Evolutionary conservation across 2,888 invertebrate genomes (phyloP).

Genomic region (Trachelus iudaicus): DNA sequence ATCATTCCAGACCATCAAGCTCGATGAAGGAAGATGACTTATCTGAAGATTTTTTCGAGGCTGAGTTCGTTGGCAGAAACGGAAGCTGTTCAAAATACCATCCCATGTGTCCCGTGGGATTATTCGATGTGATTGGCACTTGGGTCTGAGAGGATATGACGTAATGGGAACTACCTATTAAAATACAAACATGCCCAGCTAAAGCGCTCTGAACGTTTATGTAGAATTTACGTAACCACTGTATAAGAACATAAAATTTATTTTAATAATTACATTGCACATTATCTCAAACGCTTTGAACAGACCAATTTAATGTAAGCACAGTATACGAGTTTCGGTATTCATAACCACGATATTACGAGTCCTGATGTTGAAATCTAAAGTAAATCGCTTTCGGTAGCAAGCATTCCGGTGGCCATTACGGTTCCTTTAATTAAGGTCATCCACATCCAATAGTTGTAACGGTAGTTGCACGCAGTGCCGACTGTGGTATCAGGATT

Average conservation of each 20-base stretch:
- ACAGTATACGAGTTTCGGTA: not conserved
- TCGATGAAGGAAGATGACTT: slow-evolving; percentile 70
- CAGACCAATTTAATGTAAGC: not conserved
- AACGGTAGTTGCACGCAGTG: not conserved
- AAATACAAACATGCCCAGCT: not conserved
- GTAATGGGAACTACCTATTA: not conserved
- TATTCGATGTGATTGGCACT: slow-evolving; percentile 70
- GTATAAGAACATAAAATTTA: not conserved
- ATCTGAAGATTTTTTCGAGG: slow-evolving; percentile 69
- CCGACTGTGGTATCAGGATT: not conserved
- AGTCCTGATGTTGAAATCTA: not conserved
- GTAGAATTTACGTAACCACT: not conserved
- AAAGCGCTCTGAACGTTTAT: not conserved
- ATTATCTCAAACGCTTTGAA: not conserved
- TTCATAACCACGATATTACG: not conserved
- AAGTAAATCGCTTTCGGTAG: not conserved
- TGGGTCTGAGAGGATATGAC: not conserved
- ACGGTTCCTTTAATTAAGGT: not conserved
- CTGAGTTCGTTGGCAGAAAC: slow-evolving; percentile 69
- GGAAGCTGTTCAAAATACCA: slow-evolving; percentile 68
- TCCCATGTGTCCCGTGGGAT: slow-evolving; percentile 68
- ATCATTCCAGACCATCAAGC: slow-evolving; percentile 70
- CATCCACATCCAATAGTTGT: not conserved
- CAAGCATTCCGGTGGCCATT: not conserved
- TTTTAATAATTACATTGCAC: not conserved